A percentile compares a stretch with the other conserved stretches of the same genome.
Evolutionary conservation across 2,797 vertebrate genomes (phyloP).

Genomic region (Pangasius larnaudii): DNA sequence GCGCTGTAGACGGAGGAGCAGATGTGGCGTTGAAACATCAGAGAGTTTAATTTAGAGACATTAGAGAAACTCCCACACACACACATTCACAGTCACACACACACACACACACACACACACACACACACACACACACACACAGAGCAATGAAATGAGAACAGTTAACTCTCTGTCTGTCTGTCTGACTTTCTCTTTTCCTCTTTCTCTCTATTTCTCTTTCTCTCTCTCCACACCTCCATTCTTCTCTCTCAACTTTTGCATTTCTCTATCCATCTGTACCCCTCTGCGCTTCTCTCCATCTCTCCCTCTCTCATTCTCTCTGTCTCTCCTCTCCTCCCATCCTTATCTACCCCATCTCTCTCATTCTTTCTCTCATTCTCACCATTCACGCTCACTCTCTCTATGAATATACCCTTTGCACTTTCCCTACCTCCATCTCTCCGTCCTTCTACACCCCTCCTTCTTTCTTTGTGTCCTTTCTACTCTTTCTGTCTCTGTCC

Average conservation of each 20-base stretch:
- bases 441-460: not conserved
- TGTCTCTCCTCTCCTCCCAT: not conserved
- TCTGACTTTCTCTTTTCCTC: conserved; percentile 18
- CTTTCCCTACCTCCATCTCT: not conserved
- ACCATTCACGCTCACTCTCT: not conserved
- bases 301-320: not conserved
- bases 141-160: conserved; percentile 69
- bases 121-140: conserved; percentile 61
- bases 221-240: not conserved
- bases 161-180: conserved; percentile 47
- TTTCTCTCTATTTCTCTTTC: not conserved
- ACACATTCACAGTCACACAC: conserved; percentile 67
- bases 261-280: not conserved
- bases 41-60: conserved; percentile 74
- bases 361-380: not conserved
- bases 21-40: conserved; percentile 71
- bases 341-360: not conserved
- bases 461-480: not conserved
- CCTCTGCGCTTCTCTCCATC: not conserved
- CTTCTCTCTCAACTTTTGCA: not conserved
- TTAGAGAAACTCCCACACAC: conserved; percentile 70
- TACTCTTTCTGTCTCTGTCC: not conserved
- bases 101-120: conserved; percentile 63
- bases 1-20: conserved; percentile 73
- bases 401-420: not conserved